phyloP scores from a whole-genome alignment of 2,888 invertebrate species.

The Steinernema hermaphroditum region DNA sequence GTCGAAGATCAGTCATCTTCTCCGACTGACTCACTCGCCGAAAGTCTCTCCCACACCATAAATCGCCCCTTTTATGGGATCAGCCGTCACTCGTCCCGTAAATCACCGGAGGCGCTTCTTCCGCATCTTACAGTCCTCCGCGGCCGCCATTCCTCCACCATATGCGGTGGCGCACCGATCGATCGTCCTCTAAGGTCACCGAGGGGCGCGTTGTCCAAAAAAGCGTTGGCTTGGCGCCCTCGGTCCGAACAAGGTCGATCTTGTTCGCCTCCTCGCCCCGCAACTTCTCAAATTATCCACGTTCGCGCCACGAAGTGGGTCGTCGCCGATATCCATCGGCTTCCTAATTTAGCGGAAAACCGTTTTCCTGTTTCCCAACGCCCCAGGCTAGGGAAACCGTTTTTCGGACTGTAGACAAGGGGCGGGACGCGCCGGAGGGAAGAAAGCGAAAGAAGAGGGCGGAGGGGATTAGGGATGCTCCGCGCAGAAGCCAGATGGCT shows the following conservation, averaged over 20 bases:
- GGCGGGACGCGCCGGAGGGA: neutral
- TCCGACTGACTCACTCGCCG: constrained; percentile 11
- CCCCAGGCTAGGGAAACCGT: constrained; percentile 19
- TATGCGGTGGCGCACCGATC: neutral
- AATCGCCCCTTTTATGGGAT: constrained; percentile 22
- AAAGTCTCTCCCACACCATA: neutral
- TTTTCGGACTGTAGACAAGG: neutral
- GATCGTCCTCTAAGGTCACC: constrained; percentile 27
- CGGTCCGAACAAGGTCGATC: constrained; percentile 17
- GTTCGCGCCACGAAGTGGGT: constrained; percentile 9
- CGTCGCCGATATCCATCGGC: constrained; percentile 5
- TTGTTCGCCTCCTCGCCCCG: neutral
- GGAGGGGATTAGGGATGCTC: too few relatives aligned
- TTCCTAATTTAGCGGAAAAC: constrained; percentile 23
- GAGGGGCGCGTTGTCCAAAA: constrained; percentile 25
- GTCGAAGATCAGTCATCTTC: neutral
- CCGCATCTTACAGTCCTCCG: constrained; percentile 18
- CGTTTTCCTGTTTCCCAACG: neutral
- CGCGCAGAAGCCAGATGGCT: too few relatives aligned
- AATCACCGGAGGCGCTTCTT: constrained; percentile 18
- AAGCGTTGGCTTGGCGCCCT: constrained; percentile 21
- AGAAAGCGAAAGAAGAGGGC: neutral
- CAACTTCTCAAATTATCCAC: constrained; percentile 18
- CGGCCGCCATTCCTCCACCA: constrained; percentile 9
- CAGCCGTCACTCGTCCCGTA: constrained; percentile 2